Conservation (phyloP, 2,797 vertebrate species). For the Champsocephalus esox region DNA sequence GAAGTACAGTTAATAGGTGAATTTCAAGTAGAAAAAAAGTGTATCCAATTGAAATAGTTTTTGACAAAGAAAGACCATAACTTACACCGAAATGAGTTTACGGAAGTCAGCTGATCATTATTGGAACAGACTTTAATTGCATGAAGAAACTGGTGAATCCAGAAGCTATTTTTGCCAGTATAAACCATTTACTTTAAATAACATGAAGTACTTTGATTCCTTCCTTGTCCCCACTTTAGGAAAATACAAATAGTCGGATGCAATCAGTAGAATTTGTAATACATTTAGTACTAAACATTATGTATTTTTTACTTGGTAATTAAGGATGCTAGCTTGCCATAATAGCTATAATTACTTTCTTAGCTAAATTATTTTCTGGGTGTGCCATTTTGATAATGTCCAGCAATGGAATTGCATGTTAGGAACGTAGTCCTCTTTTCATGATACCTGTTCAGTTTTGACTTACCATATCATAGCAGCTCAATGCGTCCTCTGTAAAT, state of each 20-base stretch:
- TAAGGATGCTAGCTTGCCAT: not conserved
- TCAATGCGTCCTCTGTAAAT: conserved; percentile 45
- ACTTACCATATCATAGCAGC: conserved; percentile 45
- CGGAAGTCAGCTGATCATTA: conserved; percentile 31
- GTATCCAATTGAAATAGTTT: conserved; percentile 73
- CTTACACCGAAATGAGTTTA: conserved; percentile 25
- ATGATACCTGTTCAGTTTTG: conserved; percentile 42
- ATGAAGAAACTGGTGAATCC: conserved; percentile 8
- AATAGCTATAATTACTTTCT: not conserved
- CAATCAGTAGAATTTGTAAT: not conserved
- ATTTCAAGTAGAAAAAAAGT: conserved; percentile 72
- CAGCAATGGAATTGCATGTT: conserved; percentile 5
- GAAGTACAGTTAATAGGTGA: conserved; percentile 79
- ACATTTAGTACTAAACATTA: not conserved
- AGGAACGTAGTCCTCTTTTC: conserved; percentile 40
- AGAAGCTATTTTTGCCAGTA: not conserved
- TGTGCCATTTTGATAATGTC: conserved; percentile 23
- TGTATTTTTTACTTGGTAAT: not conserved
- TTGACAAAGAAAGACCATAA: conserved; percentile 43
- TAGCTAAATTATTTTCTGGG: not conserved
- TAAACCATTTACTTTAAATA: conserved; percentile 2
- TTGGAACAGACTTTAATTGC: conserved; percentile 20
- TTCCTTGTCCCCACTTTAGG: not conserved
- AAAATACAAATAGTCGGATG: conserved; percentile 2
- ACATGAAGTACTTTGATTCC: not conserved